Base-by-base conservation (phyloP, 2,888 invertebrate species). In the Trypoxylon attenuatum region DNA sequence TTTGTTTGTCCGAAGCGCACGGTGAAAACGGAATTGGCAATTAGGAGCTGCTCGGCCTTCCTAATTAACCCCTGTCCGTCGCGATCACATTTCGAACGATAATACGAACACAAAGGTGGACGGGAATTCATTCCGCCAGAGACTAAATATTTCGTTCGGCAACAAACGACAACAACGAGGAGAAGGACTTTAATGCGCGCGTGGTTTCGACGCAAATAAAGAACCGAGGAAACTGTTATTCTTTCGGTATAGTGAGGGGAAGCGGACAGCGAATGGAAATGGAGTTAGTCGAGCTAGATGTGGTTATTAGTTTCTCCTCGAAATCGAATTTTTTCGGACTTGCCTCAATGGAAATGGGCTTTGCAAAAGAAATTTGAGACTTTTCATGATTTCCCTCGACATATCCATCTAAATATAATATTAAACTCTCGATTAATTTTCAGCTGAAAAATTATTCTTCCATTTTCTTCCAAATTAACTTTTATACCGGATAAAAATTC, bases 1-100 rank as follows among this genome's bases (percentile, higher is more conserved):
- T 23, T 46, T 46, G 45, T 25, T 46, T 46, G 23, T 5, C 15
- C n/a, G n/a, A n/a, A 6, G 2, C 6, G 25, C 8, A 18, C 15
- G 10, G 6, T 15, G 45, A 46, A 46, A 46, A 46, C 45, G 15
- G 45, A 23, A 46, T 46, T 46, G 25, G 15, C 45, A 23, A 46
- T 46, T 46, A 23, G 45, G 23, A 46, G 8, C 45, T n/a, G n/a
- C n/a, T n/a, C n/a, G 15, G 25, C 23, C 25, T 23, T 25, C 45
- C 25, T 46, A 23, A 46, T 46, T 46, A 46, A 25, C 16, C n/a
- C 25, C 8, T 23, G 25, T 23, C 2, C 13, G 8, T 25, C 25
- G 13, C 10, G 15, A 13, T 43, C 21, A 21, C n/a, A 33, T 10
- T 33, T 33, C n/a, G 13, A 33, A 33, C 33, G 3, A 10, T 33